Conservation (phyloP, 2,888 invertebrate genomes). For the Ditylenchus weischeri region DNA sequence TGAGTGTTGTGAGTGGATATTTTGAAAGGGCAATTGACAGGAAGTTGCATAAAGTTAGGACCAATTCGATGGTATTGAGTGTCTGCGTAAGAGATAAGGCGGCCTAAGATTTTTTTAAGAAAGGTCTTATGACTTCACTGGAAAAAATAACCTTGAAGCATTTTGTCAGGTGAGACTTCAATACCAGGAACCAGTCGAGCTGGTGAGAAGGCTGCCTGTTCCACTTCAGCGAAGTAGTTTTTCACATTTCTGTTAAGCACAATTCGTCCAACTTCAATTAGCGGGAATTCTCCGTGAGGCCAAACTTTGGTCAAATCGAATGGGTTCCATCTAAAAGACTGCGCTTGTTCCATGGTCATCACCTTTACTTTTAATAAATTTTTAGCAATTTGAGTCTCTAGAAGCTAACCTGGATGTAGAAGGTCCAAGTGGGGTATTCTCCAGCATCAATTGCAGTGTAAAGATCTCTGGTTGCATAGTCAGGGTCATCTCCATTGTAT, state of each 20-base stretch:
- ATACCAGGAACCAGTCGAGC: conserved; percentile 43
- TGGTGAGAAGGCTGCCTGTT: conserved; percentile 37
- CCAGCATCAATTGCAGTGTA: conserved; percentile 56
- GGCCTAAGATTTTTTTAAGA: conserved; percentile 49
- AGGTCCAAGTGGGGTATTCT: conserved; percentile 60
- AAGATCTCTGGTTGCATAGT: conserved; percentile 57
- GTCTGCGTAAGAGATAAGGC: conserved; percentile 69
- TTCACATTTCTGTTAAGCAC: conserved; percentile 36
- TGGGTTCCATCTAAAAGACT: conserved; percentile 58
- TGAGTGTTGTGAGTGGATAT: background rate
- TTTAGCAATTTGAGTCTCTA: background rate
- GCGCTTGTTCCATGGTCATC: conserved; percentile 59
- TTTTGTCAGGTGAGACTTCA: conserved; percentile 40
- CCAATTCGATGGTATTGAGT: conserved; percentile 85
- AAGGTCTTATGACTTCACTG: too few species aligned
- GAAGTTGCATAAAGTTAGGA: conserved; percentile 67
- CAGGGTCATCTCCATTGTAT: conserved; percentile 56
- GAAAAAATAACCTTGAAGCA: conserved; percentile 32
- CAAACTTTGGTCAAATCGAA: conserved; percentile 59
- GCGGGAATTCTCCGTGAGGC: conserved; percentile 38
- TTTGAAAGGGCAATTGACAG: conserved; percentile 16
- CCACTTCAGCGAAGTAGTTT: conserved; percentile 43
- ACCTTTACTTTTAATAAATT: conserved; percentile 27
- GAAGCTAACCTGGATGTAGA: conserved; percentile 58
- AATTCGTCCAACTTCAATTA: conserved; percentile 37